These are phyloP conservation scores for Delichon dasypus DNA, from an alignment of 2,797 vertebrate species.

Conservation along the genomic window DNA sequence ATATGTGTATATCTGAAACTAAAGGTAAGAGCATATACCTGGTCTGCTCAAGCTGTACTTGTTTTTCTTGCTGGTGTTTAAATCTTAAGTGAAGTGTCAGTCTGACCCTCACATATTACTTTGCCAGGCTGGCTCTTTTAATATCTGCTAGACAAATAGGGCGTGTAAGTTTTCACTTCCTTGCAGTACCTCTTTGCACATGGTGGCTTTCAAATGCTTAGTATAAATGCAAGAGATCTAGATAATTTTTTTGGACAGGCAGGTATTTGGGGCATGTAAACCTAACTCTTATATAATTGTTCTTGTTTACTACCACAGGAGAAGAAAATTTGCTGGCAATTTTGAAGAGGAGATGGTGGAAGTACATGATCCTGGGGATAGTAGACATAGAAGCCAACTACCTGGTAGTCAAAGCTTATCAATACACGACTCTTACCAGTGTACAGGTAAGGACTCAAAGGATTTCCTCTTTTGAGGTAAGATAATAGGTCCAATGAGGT, in stretches of 20 bases:
- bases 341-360: conserved; percentile 95
- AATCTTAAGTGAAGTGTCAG: background rate
- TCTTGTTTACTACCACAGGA: conserved; percentile 74
- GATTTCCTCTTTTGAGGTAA: background rate
- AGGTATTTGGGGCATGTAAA: background rate
- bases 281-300: background rate
- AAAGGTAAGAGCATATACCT: background rate
- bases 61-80: background rate
- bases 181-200: background rate
- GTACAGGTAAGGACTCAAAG: conserved; percentile 84
- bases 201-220: background rate
- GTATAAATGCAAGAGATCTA: background rate
- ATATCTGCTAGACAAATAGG: background rate
- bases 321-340: conserved; percentile 94
- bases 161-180: background rate
- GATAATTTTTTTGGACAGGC: background rate
- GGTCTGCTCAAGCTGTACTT: background rate
- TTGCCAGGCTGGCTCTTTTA: background rate
- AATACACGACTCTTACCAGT: conserved; percentile 93
- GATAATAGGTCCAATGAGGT: background rate
- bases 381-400: conserved; percentile 96
- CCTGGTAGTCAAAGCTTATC: conserved; percentile 93
- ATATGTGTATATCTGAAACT: background rate
- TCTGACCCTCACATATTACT: background rate
- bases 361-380: conserved; percentile 94